phyloP scores from a whole-genome alignment of 2,113 vertebrate genomes.

The Excalfactoria chinensis region DNA sequence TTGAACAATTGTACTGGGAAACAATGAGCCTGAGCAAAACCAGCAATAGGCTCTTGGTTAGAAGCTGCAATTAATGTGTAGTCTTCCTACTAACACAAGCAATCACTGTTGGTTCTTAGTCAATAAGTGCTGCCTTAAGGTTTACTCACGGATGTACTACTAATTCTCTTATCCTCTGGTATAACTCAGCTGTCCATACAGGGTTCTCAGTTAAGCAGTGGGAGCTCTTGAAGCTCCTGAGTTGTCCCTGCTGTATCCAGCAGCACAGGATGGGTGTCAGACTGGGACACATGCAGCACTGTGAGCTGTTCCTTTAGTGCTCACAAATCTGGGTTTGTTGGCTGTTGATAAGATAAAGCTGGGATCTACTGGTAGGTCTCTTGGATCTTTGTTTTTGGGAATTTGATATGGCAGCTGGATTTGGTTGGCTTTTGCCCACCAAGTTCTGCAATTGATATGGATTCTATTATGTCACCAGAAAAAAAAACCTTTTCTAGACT shows the following conservation, averaged over 20 bases:
- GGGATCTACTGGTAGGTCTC: not conserved
- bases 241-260: not conserved
- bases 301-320: not conserved
- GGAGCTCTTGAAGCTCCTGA: not conserved
- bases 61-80: not conserved
- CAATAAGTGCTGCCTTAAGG: not conserved
- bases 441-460: not conserved
- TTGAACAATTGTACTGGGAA: not conserved
- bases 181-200: not conserved
- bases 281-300: not conserved
- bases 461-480: not conserved
- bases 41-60: not conserved
- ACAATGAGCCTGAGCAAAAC: fast-evolving
- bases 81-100: not conserved
- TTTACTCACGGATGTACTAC: fast-evolving
- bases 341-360: not conserved
- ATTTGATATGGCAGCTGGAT: not conserved
- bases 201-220: fast-evolving
- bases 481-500: not conserved
- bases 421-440: not conserved
- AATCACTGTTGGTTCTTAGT: not conserved
- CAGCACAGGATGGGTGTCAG: not conserved
- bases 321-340: not conserved
- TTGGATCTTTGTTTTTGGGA: not conserved
- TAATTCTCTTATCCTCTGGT: not conserved